Evolutionary conservation across 2,113 vertebrate genomes (phyloP), one percentile per base, ranked within the genome.

Genomic region (Camelus bactrianus): DNA sequence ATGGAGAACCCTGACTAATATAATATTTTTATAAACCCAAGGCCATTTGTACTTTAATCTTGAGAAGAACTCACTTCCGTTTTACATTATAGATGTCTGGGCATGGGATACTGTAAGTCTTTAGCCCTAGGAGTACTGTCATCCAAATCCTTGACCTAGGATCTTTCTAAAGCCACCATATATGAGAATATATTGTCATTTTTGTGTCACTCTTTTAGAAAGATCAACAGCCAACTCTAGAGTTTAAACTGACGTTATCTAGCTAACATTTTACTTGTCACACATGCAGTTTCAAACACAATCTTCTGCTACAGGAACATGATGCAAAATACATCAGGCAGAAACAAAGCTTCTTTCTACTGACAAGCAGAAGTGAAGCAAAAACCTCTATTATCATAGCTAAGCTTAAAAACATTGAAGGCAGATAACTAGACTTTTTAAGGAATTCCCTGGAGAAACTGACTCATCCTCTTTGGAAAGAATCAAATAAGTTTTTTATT

Each of bases 211-310:
- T 52, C 60, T 85, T 95, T 56, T 42, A 67, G 5, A 56, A 91
- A 70, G n/a, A 76, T n/a, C 19, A 89, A n/a, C 80, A 89, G 42
- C 10, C 64, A 93, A 16, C 38, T 67, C 94, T 54, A n/a, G 13
- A 64, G 24, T 77, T 91, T 87, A 48, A 93, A 89, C 17, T 65
- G 79, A n/a, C 56, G 81, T 48, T 82, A 24, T 20, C 35, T 3
- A 56, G 35, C 50, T 84, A 54, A 95, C 26, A 38, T 89, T 79
- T 76, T 81, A 82, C 28, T 77, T 89, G 60, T 88, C 89, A 93
- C 12, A 22, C 64, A 76, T 69, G 30, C 54, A 28, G 28, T 91
- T 93, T 26, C 73, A 90, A 60, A 87, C 19, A 65, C 6, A 60
- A 42, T 17, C 70, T 32, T 5, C 0, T 24, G 64, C 72, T 89